These are phyloP conservation scores for Murina feae DNA, from an alignment of 2,113 vertebrate genomes.

Conservation along the genomic window DNA sequence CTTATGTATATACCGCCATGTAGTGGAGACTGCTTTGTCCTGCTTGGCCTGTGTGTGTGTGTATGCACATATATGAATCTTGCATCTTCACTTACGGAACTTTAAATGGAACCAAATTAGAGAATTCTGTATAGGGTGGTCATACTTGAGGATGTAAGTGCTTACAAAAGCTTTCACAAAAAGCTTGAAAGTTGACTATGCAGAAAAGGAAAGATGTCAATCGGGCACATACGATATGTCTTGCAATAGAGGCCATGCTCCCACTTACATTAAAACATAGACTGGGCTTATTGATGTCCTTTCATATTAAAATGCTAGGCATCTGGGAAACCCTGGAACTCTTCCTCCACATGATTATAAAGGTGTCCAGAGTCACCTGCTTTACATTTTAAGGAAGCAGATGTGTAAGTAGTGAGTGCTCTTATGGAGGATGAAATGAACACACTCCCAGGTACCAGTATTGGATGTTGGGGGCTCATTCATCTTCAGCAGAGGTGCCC, in stretches of 20 bases:
- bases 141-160: not conserved
- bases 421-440: conserved; percentile 7
- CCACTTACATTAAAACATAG: conserved; percentile 45
- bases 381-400: conserved; percentile 33
- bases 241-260: conserved; percentile 14
- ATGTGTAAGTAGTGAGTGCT: not conserved
- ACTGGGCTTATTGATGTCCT: not conserved
- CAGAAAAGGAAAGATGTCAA: not conserved
- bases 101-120: conserved; percentile 5
- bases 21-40: not conserved
- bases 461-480: not conserved
- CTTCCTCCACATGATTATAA: not conserved
- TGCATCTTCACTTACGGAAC: not conserved
- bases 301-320: not conserved
- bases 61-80: not conserved
- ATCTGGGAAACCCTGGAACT: conserved; percentile 30
- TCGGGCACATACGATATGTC: not conserved
- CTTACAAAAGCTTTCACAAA: not conserved
- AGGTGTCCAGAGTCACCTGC: not conserved
- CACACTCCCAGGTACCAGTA: not conserved
- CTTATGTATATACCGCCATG: not conserved
- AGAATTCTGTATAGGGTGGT: not conserved
- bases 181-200: not conserved
- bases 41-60: not conserved
- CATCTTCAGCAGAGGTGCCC: not conserved